phyloP scores from a whole-genome alignment of 2,797 vertebrate species.

The Lepus townsendii region DNA sequence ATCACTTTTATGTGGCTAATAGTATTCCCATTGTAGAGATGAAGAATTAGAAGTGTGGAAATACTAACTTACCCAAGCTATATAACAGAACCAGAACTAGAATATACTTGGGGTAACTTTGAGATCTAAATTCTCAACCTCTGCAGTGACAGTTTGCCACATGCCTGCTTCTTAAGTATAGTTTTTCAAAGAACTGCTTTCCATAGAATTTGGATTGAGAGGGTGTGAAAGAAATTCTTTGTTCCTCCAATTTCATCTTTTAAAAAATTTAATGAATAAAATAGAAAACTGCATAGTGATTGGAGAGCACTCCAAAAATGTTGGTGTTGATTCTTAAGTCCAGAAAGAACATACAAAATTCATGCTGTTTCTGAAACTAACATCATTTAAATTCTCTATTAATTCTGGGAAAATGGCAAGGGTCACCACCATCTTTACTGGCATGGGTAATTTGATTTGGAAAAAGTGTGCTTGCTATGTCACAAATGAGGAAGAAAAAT shows the following conservation, averaged over 20 bases:
- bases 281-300: neutral
- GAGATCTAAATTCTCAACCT: neutral
- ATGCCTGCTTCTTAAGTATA: neutral
- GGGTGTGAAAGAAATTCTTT: neutral
- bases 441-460: neutral
- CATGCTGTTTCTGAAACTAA: neutral
- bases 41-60: neutral
- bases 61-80: neutral
- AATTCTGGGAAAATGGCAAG: neutral
- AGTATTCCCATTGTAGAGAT: neutral
- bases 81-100: neutral
- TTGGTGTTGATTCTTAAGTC: neutral
- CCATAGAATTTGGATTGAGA: neutral
- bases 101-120: neutral
- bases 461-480: neutral
- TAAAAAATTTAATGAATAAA: slow-evolving; percentile 40
- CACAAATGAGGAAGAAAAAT: neutral
- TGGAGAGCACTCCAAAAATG: neutral
- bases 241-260: neutral
- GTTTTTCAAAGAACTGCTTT: neutral
- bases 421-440: neutral
- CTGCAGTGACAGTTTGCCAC: neutral
- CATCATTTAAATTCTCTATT: neutral
- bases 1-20: neutral
- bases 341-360: neutral